Conservation (phyloP, 2,888 invertebrate species). For the Lepetodrilus schrolli region DNA sequence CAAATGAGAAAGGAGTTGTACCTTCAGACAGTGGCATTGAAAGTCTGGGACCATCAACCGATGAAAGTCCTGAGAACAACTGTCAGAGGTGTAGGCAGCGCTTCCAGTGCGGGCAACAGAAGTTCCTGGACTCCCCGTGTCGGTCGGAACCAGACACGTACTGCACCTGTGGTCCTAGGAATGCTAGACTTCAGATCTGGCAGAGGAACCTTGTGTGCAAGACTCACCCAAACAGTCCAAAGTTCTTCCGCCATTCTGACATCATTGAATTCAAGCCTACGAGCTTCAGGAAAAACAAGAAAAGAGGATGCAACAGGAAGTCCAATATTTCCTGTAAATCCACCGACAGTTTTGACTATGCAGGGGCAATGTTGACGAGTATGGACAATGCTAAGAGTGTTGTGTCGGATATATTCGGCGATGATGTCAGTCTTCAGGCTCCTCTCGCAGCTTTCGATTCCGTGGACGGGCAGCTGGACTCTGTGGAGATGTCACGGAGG, state of each 20-base stretch:
- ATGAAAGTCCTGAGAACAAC: constrained; percentile 6
- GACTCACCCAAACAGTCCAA: constrained; percentile 37
- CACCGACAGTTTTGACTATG: constrained; percentile 59
- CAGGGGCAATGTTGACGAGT: constrained; percentile 51
- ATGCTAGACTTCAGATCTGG: constrained; percentile 28
- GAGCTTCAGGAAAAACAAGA: constrained; percentile 24
- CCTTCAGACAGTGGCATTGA: constrained; percentile 65
- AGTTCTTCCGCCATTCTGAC: constrained; percentile 55
- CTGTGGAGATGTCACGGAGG: constrained; percentile 19
- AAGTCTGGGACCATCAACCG: constrained; percentile 41
- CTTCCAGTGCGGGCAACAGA: constrained; percentile 32
- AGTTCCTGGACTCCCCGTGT: not conserved
- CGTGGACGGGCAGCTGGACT: constrained; percentile 47
- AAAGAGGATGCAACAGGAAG: constrained; percentile 35
- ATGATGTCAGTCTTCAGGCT: constrained; percentile 58
- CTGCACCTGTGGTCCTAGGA: constrained; percentile 42
- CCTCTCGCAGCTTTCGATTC: constrained; percentile 65
- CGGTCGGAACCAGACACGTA: constrained; percentile 31
- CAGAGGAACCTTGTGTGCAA: constrained; percentile 26
- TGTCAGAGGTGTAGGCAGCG: constrained; percentile 29
- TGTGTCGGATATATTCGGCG: constrained; percentile 56
- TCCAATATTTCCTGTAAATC: constrained; percentile 62
- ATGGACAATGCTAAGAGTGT: constrained; percentile 60
- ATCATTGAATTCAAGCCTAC: constrained; percentile 52
- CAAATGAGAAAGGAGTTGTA: constrained; percentile 45